phyloP scores from a whole-genome alignment of 2,888 invertebrate species.

The Amblyjoppa proteus region DNA sequence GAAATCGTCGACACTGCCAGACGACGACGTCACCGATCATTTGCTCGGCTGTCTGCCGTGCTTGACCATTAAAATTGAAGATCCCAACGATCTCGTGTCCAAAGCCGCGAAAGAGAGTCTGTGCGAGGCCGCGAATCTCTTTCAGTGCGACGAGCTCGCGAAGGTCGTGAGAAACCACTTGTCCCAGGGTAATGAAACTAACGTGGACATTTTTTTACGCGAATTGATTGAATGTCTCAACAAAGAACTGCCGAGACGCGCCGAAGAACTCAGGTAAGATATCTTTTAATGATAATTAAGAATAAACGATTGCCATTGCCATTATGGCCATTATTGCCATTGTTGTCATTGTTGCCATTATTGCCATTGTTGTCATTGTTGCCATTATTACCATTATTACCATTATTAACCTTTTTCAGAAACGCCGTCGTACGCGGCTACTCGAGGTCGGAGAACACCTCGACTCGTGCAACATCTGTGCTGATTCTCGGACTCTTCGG shows the following conservation, averaged over 20 bases:
- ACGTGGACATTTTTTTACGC: slow-evolving; percentile 75
- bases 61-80: slow-evolving; percentile 80
- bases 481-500: slow-evolving; percentile 80
- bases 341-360: neutral
- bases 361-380: neutral
- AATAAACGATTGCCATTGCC: too few species aligned
- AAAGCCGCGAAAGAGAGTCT: slow-evolving; percentile 77
- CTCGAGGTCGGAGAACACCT: slow-evolving; percentile 79
- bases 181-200: slow-evolving; percentile 69
- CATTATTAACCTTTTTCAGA: slow-evolving; percentile 65
- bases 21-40: slow-evolving; percentile 79
- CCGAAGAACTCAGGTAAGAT: slow-evolving; percentile 79
- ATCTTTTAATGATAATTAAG: neutral
- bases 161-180: slow-evolving; percentile 74
- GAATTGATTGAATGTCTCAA: slow-evolving; percentile 77
- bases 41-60: slow-evolving; percentile 80
- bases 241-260: slow-evolving; percentile 77
- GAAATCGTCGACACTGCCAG: slow-evolving; percentile 69
- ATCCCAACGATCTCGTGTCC: slow-evolving; percentile 74
- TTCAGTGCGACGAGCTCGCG: slow-evolving; percentile 75
- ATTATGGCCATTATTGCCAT: too few species aligned
- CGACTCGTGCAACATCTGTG: slow-evolving; percentile 79
- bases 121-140: slow-evolving; percentile 74
- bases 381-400: neutral
- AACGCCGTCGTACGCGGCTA: slow-evolving; percentile 81